These are phyloP conservation scores for Psittacara wagleri DNA, from an alignment of 2,113 vertebrate genomes.

Conservation along the genomic window DNA sequence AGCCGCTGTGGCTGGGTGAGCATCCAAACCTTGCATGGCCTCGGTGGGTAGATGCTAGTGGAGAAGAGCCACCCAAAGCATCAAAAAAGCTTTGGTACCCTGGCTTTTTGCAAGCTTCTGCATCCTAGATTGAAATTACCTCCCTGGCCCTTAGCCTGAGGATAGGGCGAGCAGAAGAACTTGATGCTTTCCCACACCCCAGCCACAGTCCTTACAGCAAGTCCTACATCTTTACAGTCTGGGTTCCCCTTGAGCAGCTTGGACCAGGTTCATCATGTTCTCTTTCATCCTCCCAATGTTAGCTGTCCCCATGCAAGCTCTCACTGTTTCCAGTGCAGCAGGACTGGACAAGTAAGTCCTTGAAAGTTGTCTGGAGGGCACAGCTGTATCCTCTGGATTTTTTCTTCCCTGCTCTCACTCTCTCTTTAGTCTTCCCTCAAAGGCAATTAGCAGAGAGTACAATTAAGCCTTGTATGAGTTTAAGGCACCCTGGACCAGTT, in stretches of 20 bases:
- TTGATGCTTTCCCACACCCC: neutral
- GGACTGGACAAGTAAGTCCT: neutral
- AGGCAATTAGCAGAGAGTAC: neutral
- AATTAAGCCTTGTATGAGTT: neutral
- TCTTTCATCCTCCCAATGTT: neutral
- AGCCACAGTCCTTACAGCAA: neutral
- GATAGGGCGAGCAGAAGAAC: neutral
- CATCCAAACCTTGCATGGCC: neutral
- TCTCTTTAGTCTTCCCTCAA: neutral
- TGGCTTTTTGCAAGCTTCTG: neutral
- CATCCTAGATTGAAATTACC: neutral
- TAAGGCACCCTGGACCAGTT: neutral
- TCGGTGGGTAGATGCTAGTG: neutral
- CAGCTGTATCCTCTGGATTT: neutral
- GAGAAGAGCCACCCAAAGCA: neutral
- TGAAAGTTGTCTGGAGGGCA: neutral
- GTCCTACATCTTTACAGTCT: neutral
- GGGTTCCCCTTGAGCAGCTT: neutral
- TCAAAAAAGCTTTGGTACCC: neutral
- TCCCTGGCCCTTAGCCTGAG: neutral
- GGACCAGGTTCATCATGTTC: neutral
- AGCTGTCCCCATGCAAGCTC: neutral
- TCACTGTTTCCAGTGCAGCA: neutral
- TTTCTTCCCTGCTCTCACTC: neutral
- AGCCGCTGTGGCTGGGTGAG: conserved; percentile 95